These are phyloP conservation scores for Pediacus dermestoides DNA, from an alignment of 2,888 invertebrate species.

Conservation along the genomic window DNA sequence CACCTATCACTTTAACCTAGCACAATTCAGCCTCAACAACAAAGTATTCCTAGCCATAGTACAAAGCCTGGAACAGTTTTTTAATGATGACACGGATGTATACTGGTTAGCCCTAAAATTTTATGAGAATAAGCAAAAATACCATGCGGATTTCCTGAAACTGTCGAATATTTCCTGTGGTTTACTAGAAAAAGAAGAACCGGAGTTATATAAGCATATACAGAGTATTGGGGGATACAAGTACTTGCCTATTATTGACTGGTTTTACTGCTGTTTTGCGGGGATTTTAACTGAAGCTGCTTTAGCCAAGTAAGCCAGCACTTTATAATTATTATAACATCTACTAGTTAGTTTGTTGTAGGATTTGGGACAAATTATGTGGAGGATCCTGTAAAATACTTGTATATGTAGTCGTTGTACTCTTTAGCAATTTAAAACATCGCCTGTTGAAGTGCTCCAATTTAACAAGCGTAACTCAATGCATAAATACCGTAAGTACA, in stretches of 20 bases:
- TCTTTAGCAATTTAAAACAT: conserved; percentile 67
- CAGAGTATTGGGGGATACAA: conserved; percentile 62
- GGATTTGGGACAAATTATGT: conserved; percentile 86
- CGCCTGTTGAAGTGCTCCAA: conserved; percentile 62
- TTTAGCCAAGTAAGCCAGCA: conserved; percentile 64
- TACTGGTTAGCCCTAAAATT: conserved; percentile 82
- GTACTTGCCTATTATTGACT: conserved; percentile 65
- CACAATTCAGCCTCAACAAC: conserved; percentile 19
- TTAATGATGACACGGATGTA: conserved; percentile 71
- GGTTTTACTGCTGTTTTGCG: conserved; percentile 83
- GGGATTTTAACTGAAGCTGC: conserved; percentile 69
- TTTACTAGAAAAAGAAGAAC: conserved; percentile 76
- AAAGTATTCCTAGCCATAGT: conserved; percentile 56
- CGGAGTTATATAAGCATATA: conserved; percentile 66
- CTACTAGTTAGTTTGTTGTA: conserved; percentile 39
- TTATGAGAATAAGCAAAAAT: conserved; percentile 64
- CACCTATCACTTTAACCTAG: conserved; percentile 38
- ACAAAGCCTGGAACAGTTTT: conserved; percentile 65
- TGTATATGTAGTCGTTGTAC: conserved; percentile 71
- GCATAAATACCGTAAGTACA: conserved; percentile 60
- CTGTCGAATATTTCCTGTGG: conserved; percentile 64
- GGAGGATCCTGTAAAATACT: conserved; percentile 82
- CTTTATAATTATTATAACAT: not conserved
- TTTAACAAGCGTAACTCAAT: conserved; percentile 59
- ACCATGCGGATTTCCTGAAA: conserved; percentile 59